Base-by-base conservation (phyloP, 1,140 invertebrate genomes). In the Caligus rogercresseyi region DNA sequence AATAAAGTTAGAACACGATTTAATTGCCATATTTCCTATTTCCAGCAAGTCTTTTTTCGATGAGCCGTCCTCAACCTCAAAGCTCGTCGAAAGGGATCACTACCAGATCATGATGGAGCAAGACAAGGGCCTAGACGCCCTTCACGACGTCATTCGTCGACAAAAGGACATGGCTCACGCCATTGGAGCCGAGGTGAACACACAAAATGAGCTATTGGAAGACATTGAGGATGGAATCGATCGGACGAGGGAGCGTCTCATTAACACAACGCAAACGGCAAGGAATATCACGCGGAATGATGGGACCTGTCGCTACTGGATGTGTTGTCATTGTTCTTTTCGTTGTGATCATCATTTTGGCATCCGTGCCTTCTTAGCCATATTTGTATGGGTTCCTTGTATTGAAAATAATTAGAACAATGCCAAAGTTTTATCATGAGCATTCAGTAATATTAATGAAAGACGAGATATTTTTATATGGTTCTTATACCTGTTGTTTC, bases 141-240 rank as follows among this genome's bases (percentile, higher is more conserved):
- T 89, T 53, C 83, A 84, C 14, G 78, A 82, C 70, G 83, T 86
- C 2, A 84, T 89, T 57, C 77, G 79, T 1, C 72, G 85, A 21
- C 87, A 89, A 70, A 87, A 86, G 67, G 73, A 82, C 68, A 80
- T 89, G 68, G 85, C 85, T 20, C 72, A 81, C 52, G 81, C 80
- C 54, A 84, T 89, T 67, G 79, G 81, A 21, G 78, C 76, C 70
- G 86, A 89, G 77, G 84, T 88, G 1, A 81, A 85, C 70, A 71
- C 78, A 66, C 86, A 89, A 68, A 86, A 87, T 77, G 83, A 84
- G 86, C 71, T 89, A 64, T 78, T 89, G 61, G 85, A 87, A 68
- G 84, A 87, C 73, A 78, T 89, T 52, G 80, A 80, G 1, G 79
- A 82, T 60, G 81, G 82, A 64, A 81, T 86, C 71, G 85, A 87